Evolutionary conservation across 1,140 invertebrate genomes (phyloP).

Genomic region (Wiebesia pumilae): DNA sequence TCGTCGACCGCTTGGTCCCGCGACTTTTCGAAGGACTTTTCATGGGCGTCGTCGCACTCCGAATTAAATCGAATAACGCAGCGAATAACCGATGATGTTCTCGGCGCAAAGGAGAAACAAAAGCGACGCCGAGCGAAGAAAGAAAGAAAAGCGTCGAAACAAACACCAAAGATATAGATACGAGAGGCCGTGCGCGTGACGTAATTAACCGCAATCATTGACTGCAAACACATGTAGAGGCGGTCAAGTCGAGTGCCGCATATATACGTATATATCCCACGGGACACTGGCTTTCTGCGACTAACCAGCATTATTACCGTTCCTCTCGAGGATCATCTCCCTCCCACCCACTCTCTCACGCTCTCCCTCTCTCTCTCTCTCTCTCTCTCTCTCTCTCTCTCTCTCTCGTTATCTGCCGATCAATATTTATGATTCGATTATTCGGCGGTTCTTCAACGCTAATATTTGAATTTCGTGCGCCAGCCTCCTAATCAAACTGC

Average conservation of each 20-base stretch:
- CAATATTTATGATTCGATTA: conserved; percentile 55
- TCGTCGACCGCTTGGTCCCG: background rate
- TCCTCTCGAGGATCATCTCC: too few species aligned
- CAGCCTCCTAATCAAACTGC: conserved; percentile 45
- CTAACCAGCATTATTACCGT: background rate
- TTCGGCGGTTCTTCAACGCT: conserved; percentile 23
- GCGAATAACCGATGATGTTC: background rate
- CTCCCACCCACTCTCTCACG: too few species aligned
- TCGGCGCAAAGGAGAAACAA: background rate
- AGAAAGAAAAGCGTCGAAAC: background rate
- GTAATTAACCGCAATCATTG: conserved; percentile 52
- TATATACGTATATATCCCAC: conserved; percentile 5
- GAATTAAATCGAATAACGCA: background rate
- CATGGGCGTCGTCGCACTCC: too few species aligned
- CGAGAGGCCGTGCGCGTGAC: background rate
- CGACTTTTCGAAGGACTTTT: background rate
- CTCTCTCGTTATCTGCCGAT: conserved; percentile 39
- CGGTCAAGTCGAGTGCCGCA: conserved; percentile 2
- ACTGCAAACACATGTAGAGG: conserved; percentile 32
- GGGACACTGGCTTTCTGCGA: background rate
- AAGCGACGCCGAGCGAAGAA: background rate
- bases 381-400: conserved; percentile 13
- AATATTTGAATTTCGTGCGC: conserved; percentile 49
- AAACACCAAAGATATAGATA: background rate
- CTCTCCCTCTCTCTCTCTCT: too few species aligned